These are phyloP conservation scores for Trypoxylon attenuatum DNA, from an alignment of 2,888 invertebrate species.

Conservation along the genomic window DNA sequence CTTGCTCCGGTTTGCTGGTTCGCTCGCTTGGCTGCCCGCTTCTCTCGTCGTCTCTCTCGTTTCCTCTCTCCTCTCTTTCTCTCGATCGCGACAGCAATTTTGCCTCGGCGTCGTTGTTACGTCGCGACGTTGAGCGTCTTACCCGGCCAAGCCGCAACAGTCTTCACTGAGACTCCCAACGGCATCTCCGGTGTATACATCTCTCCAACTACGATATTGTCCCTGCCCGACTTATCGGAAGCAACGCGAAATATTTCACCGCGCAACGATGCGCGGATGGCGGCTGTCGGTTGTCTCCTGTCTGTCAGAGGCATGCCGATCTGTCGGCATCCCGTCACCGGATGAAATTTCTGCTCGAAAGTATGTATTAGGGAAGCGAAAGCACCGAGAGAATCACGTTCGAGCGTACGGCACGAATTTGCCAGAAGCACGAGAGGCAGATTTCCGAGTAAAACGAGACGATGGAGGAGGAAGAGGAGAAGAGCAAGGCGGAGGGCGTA, in stretches of 20 bases:
- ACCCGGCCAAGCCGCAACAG: too few relatives aligned
- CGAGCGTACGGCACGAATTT: background rate
- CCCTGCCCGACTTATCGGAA: too few relatives aligned
- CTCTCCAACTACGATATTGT: too few relatives aligned
- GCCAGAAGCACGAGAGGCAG: background rate
- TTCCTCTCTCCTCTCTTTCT: background rate
- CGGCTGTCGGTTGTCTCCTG: too few relatives aligned
- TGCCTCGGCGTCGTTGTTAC: background rate
- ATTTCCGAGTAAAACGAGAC: background rate
- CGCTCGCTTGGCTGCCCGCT: slow-evolving; percentile 8
- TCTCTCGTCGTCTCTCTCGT: background rate
- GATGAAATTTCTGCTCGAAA: background rate
- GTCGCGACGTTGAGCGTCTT: too few relatives aligned
- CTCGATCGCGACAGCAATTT: background rate
- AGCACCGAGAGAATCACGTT: too few relatives aligned
- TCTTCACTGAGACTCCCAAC: too few relatives aligned
- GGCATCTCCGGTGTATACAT: too few relatives aligned
- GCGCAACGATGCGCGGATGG: too few relatives aligned
- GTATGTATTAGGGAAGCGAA: too few relatives aligned
- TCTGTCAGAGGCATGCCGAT: too few relatives aligned
- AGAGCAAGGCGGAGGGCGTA: slow-evolving; percentile 1
- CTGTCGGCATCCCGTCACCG: background rate
- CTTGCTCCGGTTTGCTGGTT: slow-evolving; percentile 30
- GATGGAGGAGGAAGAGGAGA: slow-evolving; percentile 3
- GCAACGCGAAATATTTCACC: too few relatives aligned